Conservation (phyloP, 2,888 invertebrate genomes). For the Candidula unifasciata region DNA sequence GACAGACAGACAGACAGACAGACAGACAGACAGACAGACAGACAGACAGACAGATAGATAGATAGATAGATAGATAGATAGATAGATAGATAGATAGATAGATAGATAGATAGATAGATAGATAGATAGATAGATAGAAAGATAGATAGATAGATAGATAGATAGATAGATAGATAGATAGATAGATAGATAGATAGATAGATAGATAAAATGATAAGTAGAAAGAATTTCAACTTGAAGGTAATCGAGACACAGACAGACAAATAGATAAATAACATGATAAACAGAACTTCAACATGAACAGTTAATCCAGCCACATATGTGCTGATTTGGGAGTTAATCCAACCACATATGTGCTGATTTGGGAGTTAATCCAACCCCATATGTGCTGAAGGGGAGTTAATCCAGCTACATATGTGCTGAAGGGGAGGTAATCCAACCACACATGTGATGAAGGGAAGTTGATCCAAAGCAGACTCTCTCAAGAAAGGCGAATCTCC, state of each 20-base stretch:
- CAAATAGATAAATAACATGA: neutral
- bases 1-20: constrained; percentile 14
- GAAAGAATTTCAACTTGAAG: too few relatives aligned
- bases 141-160: neutral
- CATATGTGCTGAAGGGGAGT: too few relatives aligned
- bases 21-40: neutral
- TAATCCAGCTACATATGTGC: neutral
- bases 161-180: neutral
- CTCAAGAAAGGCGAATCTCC: too few relatives aligned
- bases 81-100: constrained; percentile 8
- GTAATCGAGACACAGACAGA: neutral
- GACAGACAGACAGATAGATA: neutral
- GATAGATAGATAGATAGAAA: neutral
- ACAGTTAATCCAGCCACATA: neutral
- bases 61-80: constrained; percentile 8
- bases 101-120: neutral
- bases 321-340: too few relatives aligned
- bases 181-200: neutral
- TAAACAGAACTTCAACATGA: neutral
- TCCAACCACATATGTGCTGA: neutral
- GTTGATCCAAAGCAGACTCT: too few relatives aligned
- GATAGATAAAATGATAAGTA: neutral
- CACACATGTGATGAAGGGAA: neutral
- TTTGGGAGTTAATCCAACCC: neutral
- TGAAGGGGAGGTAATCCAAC: too few relatives aligned